phyloP scores from a whole-genome alignment of 2,797 vertebrate species.

The Anolis apletophallus region DNA sequence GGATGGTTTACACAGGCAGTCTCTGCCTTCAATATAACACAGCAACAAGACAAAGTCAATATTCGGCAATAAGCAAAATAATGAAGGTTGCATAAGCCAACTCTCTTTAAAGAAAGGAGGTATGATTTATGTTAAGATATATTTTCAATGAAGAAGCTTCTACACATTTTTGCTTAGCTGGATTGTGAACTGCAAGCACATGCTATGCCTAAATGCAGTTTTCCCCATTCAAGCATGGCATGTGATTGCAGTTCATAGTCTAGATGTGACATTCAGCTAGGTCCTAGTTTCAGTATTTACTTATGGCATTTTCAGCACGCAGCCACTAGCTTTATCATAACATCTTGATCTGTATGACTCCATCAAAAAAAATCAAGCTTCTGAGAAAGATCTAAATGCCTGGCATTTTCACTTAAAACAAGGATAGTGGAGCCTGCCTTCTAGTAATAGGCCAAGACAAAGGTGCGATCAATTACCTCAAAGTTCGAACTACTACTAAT shows the following conservation, averaged over 20 bases:
- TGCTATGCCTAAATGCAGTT: neutral
- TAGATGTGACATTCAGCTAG: neutral
- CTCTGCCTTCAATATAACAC: too few species aligned
- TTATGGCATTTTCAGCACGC: neutral
- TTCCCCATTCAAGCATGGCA: too few species aligned
- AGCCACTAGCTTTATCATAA: neutral
- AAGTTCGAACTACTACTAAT: too few species aligned
- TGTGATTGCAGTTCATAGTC: too few species aligned
- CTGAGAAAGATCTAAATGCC: neutral
- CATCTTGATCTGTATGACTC: neutral
- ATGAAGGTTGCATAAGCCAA: neutral
- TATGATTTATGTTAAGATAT: neutral
- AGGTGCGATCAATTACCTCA: too few species aligned
- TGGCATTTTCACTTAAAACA: too few species aligned
- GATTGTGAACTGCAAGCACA: neutral
- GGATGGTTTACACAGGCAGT: too few species aligned
- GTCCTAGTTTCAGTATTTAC: neutral
- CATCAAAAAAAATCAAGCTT: neutral
- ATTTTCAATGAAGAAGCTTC: neutral
- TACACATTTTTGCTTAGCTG: neutral
- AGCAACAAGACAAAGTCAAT: too few species aligned
- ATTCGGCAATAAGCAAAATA: conserved; percentile 27
- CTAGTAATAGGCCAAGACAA: too few species aligned
- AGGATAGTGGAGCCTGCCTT: too few species aligned
- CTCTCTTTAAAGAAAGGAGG: neutral